Evolutionary conservation across 2,888 invertebrate genomes (phyloP).

Genomic region (Lasioglossum malachurum): DNA sequence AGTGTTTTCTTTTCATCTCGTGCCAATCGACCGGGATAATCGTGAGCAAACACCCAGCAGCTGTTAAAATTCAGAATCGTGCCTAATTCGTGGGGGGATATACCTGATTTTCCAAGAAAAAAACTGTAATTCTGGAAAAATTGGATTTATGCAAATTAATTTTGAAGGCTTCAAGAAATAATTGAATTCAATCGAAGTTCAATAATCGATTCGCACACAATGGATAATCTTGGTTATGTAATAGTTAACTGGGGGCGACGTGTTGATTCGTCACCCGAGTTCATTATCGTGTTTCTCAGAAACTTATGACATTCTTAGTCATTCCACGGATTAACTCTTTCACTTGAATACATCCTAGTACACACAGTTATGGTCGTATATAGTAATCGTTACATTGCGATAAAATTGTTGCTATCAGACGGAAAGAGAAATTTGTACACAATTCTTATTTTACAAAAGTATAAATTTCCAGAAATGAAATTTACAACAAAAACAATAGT

Average conservation of each 20-base stretch:
- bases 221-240: no score
- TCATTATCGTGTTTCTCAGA: not conserved
- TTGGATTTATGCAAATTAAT: no score
- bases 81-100: not conserved
- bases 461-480: no score
- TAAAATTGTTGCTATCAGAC: not conserved
- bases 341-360: not conserved
- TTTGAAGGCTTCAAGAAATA: no score
- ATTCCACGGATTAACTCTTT: not conserved
- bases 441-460: no score
- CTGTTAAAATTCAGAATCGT: not conserved
- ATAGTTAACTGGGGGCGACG: not conserved
- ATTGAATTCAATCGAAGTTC: no score
- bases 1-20: conserved; percentile 11
- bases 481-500: no score
- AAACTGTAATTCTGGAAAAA: not conserved
- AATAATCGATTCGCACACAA: not conserved
- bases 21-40: not conserved
- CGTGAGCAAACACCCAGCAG: not conserved
- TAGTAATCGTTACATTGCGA: not conserved
- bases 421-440: no score
- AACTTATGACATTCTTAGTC: not conserved
- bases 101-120: not conserved
- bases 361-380: not conserved
- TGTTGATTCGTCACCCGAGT: not conserved